A percentile compares a stretch with the other conserved stretches of the same genome.
Conservation (phyloP, 2,888 invertebrate species). For the Drosophila mimetica region DNA sequence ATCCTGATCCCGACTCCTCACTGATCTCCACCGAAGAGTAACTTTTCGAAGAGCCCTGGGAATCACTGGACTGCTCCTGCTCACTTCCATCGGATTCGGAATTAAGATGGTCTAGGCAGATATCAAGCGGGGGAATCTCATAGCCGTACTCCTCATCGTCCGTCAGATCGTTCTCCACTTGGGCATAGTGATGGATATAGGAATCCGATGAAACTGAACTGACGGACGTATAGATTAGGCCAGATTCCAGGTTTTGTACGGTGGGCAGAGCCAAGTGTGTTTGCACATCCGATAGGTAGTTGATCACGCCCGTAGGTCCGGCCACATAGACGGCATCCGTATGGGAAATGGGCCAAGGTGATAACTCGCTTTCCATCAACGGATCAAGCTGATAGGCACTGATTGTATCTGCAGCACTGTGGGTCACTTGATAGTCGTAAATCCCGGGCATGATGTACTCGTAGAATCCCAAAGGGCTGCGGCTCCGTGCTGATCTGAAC, state of each 20-base stretch:
- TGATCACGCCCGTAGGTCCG: conserved; percentile 53
- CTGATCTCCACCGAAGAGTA: conserved; percentile 1
- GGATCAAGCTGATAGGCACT: conserved; percentile 9
- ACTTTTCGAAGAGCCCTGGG: not conserved
- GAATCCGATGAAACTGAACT: conserved; percentile 1
- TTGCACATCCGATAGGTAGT: conserved; percentile 63
- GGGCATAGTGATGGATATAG: not conserved
- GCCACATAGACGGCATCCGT: conserved; percentile 56
- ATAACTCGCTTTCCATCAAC: not conserved
- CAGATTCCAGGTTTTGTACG: conserved; percentile 10
- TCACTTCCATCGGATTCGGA: not conserved
- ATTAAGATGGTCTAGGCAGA: not conserved
- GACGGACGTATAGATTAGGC: conserved; percentile 27
- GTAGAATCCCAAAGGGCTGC: conserved; percentile 51
- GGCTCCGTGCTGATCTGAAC: not conserved
- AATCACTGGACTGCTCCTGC: not conserved
- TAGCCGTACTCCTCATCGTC: not conserved
- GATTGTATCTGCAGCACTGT: conserved; percentile 11
- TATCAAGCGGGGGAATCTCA: not conserved
- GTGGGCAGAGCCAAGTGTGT: conserved; percentile 52
- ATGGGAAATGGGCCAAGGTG: not conserved
- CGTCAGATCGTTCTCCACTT: not conserved
- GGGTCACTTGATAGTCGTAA: conserved; percentile 57
- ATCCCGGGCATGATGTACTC: conserved; percentile 72
- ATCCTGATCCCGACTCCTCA: not conserved